phyloP scores from a whole-genome alignment of 2,113 vertebrate species.

The Candoia aspera region DNA sequence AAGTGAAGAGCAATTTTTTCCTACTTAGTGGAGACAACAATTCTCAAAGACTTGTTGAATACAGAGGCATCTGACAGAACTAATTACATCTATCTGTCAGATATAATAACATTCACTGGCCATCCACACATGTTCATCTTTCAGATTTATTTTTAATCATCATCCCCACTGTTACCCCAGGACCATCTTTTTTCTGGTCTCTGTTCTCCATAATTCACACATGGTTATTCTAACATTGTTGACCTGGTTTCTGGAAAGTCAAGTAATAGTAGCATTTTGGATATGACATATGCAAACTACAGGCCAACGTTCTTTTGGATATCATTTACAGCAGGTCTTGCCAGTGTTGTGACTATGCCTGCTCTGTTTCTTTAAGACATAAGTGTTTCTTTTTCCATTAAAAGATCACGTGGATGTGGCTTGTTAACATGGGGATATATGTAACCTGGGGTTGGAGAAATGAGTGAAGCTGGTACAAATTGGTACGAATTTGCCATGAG shows the following conservation, averaged over 20 bases:
- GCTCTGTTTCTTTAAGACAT: background rate
- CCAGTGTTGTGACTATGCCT: background rate
- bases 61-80: background rate
- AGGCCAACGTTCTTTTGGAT: background rate
- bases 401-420: background rate
- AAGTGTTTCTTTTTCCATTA: background rate
- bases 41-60: constrained; percentile 29
- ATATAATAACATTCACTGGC: background rate
- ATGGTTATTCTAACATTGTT: background rate
- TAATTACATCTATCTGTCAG: background rate
- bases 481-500: background rate
- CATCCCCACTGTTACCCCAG: background rate
- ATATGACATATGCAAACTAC: background rate
- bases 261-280: background rate
- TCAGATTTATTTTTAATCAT: background rate
- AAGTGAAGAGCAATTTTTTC: constrained; percentile 42
- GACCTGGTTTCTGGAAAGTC: background rate
- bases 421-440: background rate
- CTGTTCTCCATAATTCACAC: background rate
- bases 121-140: background rate
- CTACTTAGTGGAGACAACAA: constrained; percentile 13
- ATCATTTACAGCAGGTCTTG: background rate
- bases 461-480: background rate
- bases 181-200: background rate
- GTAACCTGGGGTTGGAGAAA: background rate